These are phyloP conservation scores for Pseudochirops cupreus DNA, from an alignment of 2,797 vertebrate genomes.

Conservation along the genomic window DNA sequence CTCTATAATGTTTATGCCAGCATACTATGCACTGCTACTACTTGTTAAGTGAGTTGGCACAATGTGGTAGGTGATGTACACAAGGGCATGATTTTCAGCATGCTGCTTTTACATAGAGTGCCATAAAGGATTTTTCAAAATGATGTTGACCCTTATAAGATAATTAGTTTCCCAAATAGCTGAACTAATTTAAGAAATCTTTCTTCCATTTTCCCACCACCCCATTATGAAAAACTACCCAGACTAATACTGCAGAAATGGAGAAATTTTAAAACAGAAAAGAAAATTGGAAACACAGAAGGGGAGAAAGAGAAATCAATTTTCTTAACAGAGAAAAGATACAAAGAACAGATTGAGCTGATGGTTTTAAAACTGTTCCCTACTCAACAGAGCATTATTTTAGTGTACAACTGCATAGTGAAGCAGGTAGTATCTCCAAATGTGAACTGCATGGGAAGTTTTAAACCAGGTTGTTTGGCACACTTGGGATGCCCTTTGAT, in stretches of 20 bases:
- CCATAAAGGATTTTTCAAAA: slow-evolving; percentile 2
- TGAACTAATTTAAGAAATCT: slow-evolving; percentile 15
- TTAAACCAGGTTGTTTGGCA: slow-evolving; percentile 47
- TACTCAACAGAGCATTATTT: slow-evolving; percentile 35
- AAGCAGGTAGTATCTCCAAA: slow-evolving; percentile 32
- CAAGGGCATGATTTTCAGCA: not conserved
- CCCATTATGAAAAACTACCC: slow-evolving; percentile 13
- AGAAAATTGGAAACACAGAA: slow-evolving; percentile 55
- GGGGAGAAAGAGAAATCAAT: slow-evolving; percentile 27
- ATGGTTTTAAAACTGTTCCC: slow-evolving; percentile 59
- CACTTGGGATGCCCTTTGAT: slow-evolving; percentile 38
- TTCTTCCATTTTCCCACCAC: not conserved
- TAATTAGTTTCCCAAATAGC: slow-evolving; percentile 22
- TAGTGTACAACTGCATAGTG: not conserved
- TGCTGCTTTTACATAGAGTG: slow-evolving; percentile 35
- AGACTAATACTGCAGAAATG: not conserved
- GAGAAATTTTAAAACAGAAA: slow-evolving; percentile 37
- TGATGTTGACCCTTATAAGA: slow-evolving; percentile 33
- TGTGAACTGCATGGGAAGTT: slow-evolving; percentile 44
- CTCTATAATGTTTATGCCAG: slow-evolving; percentile 50
- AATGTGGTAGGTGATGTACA: not conserved
- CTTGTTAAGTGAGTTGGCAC: not conserved
- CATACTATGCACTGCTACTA: not conserved
- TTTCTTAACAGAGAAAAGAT: slow-evolving; percentile 50
- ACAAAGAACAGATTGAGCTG: slow-evolving; percentile 20